Conservation (phyloP, 2,797 vertebrate genomes). For the Peromyscus attwateri region DNA sequence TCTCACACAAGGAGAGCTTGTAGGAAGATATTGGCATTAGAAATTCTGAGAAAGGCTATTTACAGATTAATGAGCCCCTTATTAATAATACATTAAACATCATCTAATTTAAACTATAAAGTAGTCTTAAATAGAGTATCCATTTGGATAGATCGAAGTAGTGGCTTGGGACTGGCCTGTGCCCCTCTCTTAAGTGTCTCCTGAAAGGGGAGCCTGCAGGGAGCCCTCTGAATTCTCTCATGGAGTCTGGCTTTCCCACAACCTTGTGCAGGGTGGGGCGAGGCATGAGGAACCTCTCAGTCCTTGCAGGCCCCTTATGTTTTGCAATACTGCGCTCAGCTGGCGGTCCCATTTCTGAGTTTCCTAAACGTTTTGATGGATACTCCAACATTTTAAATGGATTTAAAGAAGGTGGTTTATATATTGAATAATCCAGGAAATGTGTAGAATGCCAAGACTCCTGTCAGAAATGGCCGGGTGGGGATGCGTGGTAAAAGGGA, state of each 20-base stretch:
- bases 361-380: conserved; percentile 52
- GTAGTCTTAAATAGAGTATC: neutral
- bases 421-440: neutral
- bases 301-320: neutral
- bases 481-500: neutral
- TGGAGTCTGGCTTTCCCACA: rapidly evolving
- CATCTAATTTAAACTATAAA: neutral
- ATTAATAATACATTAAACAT: neutral
- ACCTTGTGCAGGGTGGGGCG: rapidly evolving
- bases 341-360: conserved; percentile 31
- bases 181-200: neutral
- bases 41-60: neutral
- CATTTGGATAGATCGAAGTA: neutral
- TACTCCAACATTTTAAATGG: conserved; percentile 7
- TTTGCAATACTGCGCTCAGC: neutral
- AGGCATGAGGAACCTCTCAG: neutral
- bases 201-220: neutral
- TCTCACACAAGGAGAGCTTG: neutral
- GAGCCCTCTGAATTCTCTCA: rapidly evolving
- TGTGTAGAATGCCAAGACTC: neutral
- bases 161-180: neutral
- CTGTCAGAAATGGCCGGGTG: neutral
- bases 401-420: conserved; percentile 45
- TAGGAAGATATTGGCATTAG: neutral
- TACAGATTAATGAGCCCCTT: neutral